Base-by-base conservation (phyloP, 1,140 invertebrate species). In the Harpegnathos saltator region DNA sequence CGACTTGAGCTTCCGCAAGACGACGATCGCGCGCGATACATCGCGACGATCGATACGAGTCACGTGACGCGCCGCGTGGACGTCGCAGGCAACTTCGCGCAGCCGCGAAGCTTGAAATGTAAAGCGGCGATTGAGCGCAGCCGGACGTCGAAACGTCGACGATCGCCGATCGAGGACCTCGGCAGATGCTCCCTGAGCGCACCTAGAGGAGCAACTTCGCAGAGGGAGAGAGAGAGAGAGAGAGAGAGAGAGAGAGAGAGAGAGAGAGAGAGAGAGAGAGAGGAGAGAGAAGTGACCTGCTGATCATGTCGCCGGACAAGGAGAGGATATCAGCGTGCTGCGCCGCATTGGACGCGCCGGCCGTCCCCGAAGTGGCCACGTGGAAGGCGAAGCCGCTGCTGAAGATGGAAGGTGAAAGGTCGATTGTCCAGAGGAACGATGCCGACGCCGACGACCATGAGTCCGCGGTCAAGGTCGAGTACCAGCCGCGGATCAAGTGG, bases 401-500 rank as follows among this genome's bases (percentile, higher is more conserved):
- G 22, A 84, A 84, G 4, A 14, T 2, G 1, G 63, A 62, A 19
- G 19, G 73, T 0, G 19, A 11, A 54, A 44, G 29, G 33, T 19
- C 19, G 22, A 75, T 4, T 44, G 82, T 9, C 63, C 15, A 73
- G 9, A 15, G 22, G 11, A 52, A n/a, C 0, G 71, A 87, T 11
- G n/a, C n/a, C n/a, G 24, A 82, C 5, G 9, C 15, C 58, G 38
- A 56, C 33, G 29, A 33, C n/a, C n/a, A n/a, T 33, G 29, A 33
- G 29, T 33, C 29, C 22, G 24, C 0, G n/a, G 19, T 94, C 88
- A 89, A 91, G 19, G 93, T 95, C 83, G 91, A 95, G 71, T 97
- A 97, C 85, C 92, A 92, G 68, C 94, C 97, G 15, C 93, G 93
- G 85, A 96, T 97, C 48, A 95, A 95, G 91, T 97, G 97, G 97